Conservation (phyloP, 2,888 invertebrate species). For the Crocallis elinguaria region DNA sequence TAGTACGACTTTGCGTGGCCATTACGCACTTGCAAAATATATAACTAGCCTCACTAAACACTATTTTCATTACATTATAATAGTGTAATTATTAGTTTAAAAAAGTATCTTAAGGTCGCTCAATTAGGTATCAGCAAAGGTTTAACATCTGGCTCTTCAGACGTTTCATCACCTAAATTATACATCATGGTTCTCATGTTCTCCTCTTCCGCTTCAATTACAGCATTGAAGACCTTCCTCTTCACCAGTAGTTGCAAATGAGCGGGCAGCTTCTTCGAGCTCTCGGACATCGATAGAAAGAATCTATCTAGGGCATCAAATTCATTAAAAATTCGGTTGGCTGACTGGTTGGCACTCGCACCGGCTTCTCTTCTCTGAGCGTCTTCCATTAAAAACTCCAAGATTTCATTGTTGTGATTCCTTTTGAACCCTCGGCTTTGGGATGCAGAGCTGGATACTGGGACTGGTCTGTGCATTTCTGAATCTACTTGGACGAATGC, state of each 20-base stretch:
- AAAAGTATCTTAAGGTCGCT: too few species aligned
- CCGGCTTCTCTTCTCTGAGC: not conserved
- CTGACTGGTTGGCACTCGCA: not conserved
- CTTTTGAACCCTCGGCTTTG: conserved; percentile 5
- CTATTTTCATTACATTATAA: too few species aligned
- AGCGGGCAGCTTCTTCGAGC: conserved; percentile 7
- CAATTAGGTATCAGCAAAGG: not conserved
- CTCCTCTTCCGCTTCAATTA: conserved; percentile 11
- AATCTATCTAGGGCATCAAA: conserved; percentile 13
- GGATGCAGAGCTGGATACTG: not conserved
- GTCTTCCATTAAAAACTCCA: conserved; percentile 3
- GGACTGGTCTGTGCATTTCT: not conserved
- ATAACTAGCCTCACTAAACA: too few species aligned
- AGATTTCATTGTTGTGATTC: not conserved
- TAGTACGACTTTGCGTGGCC: too few species aligned
- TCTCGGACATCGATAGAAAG: conserved; percentile 20
- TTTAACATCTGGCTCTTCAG: not conserved
- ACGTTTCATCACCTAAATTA: not conserved
- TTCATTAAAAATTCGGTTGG: not conserved
- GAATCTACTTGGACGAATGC: conserved; percentile 6
- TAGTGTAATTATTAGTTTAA: too few species aligned
- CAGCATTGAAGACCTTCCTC: conserved; percentile 19
- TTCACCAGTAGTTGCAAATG: conserved; percentile 17
- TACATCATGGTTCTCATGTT: not conserved
- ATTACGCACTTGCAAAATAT: too few species aligned